Conservation (phyloP, 2,888 invertebrate genomes). For the Polyommatus iphigenia region DNA sequence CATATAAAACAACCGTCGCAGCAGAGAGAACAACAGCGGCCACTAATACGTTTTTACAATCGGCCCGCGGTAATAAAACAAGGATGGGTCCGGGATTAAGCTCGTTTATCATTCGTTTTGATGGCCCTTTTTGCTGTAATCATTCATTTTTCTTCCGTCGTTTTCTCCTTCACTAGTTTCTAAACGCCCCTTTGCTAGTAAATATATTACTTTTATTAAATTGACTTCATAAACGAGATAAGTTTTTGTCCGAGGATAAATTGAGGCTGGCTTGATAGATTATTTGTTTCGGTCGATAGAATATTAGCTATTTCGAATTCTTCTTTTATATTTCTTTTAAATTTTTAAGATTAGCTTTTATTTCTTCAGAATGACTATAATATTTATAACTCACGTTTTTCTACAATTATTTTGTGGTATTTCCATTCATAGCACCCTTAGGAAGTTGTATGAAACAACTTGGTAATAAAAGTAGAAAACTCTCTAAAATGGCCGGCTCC, state of each 20-base stretch:
- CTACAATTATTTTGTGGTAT: neutral
- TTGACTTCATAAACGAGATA: slow-evolving; percentile 36
- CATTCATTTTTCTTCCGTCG: slow-evolving; percentile 79
- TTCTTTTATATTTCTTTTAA: neutral
- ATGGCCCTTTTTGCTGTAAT: slow-evolving; percentile 79
- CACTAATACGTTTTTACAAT: slow-evolving; percentile 80
- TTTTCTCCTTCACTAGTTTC: slow-evolving; percentile 75
- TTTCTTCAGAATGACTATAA: neutral
- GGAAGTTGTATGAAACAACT: neutral
- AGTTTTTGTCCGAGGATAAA: slow-evolving; percentile 11
- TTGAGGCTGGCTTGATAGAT: neutral
- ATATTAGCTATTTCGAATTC: neutral
- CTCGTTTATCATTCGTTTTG: slow-evolving; percentile 80
- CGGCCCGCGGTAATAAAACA: slow-evolving; percentile 76
- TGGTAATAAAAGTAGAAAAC: neutral
- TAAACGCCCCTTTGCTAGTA: slow-evolving; percentile 67
- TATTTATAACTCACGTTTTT: neutral
- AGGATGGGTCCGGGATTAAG: slow-evolving; percentile 76
- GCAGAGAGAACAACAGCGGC: slow-evolving; percentile 48
- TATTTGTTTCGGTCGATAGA: neutral
- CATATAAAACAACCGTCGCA: neutral
- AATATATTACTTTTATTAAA: slow-evolving; percentile 47
- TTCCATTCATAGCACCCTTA: neutral
- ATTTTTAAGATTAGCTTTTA: neutral
- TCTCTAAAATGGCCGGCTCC: slow-evolving; percentile 51